phyloP scores from a whole-genome alignment of 2,113 vertebrate species.

The Clupea harengus region DNA sequence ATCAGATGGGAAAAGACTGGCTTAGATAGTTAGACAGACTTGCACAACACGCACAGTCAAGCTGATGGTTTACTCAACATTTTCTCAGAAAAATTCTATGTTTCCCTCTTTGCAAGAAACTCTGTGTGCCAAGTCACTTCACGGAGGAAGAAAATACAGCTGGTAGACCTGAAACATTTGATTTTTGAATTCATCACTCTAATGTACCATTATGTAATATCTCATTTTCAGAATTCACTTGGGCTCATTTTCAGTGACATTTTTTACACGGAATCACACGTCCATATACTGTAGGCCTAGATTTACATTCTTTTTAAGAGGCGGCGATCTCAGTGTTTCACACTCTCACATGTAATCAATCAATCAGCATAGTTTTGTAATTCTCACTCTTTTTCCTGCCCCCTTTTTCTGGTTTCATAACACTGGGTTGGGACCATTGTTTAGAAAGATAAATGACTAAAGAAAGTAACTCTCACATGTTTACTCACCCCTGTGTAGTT shows the following conservation, averaged over 20 bases:
- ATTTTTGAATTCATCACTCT: neutral
- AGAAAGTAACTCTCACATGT: neutral
- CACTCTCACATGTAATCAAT: neutral
- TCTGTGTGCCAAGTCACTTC: neutral
- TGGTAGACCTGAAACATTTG: neutral
- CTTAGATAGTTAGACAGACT: conserved; percentile 18
- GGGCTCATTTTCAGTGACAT: neutral
- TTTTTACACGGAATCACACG: neutral
- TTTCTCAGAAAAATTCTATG: conserved; percentile 17
- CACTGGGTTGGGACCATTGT: neutral
- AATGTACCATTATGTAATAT: neutral
- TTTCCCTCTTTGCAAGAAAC: neutral
- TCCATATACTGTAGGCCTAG: neutral
- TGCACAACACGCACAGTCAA: neutral
- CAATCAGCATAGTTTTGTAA: neutral
- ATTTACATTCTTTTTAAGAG: no score
- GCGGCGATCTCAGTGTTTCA: no score
- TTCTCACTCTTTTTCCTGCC: neutral
- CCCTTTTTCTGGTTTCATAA: neutral
- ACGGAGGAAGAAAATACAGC: neutral
- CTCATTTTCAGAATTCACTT: neutral
- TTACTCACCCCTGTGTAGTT: neutral
- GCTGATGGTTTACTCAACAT: neutral
- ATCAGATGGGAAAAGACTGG: neutral
- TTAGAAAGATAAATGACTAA: neutral